These are phyloP conservation scores for Brienomyrus longianalis DNA, from an alignment of 2,113 vertebrate species.

Conservation along the genomic window DNA sequence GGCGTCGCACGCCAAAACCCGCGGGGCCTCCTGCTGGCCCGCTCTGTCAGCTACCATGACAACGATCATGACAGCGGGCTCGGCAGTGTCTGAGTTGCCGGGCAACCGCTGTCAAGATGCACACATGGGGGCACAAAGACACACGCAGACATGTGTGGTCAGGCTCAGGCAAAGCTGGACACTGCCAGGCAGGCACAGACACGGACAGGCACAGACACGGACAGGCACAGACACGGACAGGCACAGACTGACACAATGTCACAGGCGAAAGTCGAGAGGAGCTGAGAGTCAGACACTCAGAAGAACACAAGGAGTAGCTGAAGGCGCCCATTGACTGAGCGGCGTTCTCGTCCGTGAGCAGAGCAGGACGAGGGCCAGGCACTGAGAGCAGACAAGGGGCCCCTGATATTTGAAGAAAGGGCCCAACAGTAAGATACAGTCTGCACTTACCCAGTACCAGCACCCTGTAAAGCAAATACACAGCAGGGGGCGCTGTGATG, in stretches of 20 bases:
- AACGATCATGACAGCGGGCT: not conserved
- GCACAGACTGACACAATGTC: not conserved
- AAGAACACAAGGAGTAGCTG: not conserved
- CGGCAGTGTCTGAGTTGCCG: not conserved
- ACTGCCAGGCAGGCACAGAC: not conserved
- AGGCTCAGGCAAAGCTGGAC: not conserved
- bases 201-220: not conserved
- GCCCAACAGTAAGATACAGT: not conserved
- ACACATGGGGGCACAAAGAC: not conserved
- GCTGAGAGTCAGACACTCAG: not conserved
- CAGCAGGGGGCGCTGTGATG: not conserved
- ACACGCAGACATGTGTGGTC: not conserved
- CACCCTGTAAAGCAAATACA: not conserved
- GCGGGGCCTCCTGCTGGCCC: not conserved
- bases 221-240: not conserved
- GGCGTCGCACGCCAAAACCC: not conserved
- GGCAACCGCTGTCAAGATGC: not conserved
- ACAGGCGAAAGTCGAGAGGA: conserved; percentile 12
- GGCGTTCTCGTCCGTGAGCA: not conserved
- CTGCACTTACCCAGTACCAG: not conserved
- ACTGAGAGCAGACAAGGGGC: not conserved
- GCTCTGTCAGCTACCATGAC: not conserved
- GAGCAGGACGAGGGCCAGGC: not conserved
- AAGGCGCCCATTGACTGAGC: not conserved
- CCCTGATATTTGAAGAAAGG: not conserved